Base-by-base conservation (phyloP, 2,113 vertebrate species). In the Pelusios castaneus region DNA sequence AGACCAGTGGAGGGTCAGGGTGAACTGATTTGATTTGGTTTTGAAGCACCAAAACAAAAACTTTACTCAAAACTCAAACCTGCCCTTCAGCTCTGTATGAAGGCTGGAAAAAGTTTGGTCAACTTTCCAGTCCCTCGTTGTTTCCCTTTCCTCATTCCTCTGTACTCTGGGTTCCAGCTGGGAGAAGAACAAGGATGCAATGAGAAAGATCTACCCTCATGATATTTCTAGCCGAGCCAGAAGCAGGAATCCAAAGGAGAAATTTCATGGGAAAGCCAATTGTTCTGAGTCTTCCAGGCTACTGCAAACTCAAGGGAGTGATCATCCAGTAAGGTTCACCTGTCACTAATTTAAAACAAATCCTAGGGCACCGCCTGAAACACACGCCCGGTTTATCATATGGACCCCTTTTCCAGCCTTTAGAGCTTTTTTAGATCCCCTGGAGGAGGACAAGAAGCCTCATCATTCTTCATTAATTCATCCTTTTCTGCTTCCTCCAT, bases 261-360 rank as follows among this genome's bases (percentile, higher is more conserved):
- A 49, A 14, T 90, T 87, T 27, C 75, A 63, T 56, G 92, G 91
- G 79, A 92, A 89, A 80, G 43, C 70, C 80, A 89, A 60, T 76
- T 87, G 86, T 92, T 88, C 81, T 81, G 60, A 95, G 8, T 76
- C 86, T 43, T 84, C 92, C 91, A 94, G 45, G 52, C 76, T 95
- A 25, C 47, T 70, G 38, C 21, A 83, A 78, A 93, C 43, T 94
- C 70, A 14, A 24, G 88, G 75, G 92, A 84, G 80, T 87, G 76
- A 88, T 90, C 84, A 87, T 81, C 67, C 60, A 75, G 41, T 91
- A 79, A 93, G 4, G 86, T 17, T 96, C 87, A 55, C 78, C 43
- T 81, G 86, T 60, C 88, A 91, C 60, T 47, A 85, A 6, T 91
- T 89, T 87, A 87, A 97, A 29, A 80, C 92, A 83, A 89, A 89